Conservation (phyloP, 1,140 invertebrate species). For the Apolygus lucorum region DNA sequence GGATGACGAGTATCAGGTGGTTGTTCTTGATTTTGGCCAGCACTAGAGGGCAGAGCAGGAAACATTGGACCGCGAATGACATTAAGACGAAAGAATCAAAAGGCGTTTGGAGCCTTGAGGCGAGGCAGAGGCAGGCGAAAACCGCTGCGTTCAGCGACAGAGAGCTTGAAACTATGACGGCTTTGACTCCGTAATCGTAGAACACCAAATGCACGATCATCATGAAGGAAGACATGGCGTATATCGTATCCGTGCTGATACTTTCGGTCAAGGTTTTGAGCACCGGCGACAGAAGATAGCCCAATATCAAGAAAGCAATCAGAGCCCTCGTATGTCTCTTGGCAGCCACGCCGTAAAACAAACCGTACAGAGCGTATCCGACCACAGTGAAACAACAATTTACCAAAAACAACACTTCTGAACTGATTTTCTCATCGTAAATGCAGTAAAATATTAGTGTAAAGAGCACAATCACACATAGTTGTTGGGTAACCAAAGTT, state of each 20-base stretch:
- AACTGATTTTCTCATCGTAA: slow-evolving; percentile 54
- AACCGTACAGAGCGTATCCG: slow-evolving; percentile 50
- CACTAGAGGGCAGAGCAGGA: slow-evolving; percentile 79
- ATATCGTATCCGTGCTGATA: slow-evolving; percentile 94
- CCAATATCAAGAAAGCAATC: slow-evolving; percentile 70
- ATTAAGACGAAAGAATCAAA: slow-evolving; percentile 82
- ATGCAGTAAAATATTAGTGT: slow-evolving; percentile 63
- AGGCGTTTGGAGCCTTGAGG: slow-evolving; percentile 75
- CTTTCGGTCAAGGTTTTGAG: slow-evolving; percentile 92
- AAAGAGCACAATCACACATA: slow-evolving; percentile 68
- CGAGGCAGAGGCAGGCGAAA: slow-evolving; percentile 87
- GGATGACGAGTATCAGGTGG: slow-evolving; percentile 37
- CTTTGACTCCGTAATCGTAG: slow-evolving; percentile 80
- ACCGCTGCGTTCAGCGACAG: slow-evolving; percentile 83
- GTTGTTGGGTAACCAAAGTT: slow-evolving; percentile 59
- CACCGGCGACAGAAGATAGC: slow-evolving; percentile 78
- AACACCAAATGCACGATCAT: slow-evolving; percentile 81
- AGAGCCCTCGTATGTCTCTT: slow-evolving; percentile 56
- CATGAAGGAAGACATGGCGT: slow-evolving; percentile 80
- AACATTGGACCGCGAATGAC: slow-evolving; percentile 73
- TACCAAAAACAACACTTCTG: slow-evolving; percentile 51
- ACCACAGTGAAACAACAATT: slow-evolving; percentile 46
- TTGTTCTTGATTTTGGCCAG: slow-evolving; percentile 47
- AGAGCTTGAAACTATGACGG: slow-evolving; percentile 70
- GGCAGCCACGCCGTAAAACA: slow-evolving; percentile 35